Percentiles rank a stretch among this genome's conserved stretches.
Evolutionary conservation across 1,140 invertebrate species (phyloP).

Genomic region (Heliconius eleuchia): DNA sequence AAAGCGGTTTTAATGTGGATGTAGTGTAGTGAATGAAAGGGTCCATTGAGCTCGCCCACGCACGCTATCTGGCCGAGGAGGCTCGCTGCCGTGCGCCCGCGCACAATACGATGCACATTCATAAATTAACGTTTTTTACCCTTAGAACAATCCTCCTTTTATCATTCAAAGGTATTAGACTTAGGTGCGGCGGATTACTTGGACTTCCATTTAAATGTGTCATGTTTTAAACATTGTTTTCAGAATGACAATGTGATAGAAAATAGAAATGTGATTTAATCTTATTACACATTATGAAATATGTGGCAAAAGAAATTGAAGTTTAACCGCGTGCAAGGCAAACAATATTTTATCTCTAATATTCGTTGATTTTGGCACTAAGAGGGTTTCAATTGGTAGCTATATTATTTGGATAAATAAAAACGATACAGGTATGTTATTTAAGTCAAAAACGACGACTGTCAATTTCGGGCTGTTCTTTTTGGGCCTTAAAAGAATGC

Average conservation of each 20-base stretch:
- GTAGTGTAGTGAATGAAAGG: slow-evolving; percentile 78
- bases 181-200: slow-evolving; percentile 55
- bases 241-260: neutral
- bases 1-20: slow-evolving; percentile 76
- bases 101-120: slow-evolving; percentile 64
- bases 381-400: slow-evolving; percentile 56
- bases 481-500: slow-evolving; percentile 77
- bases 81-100: slow-evolving; percentile 46
- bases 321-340: neutral
- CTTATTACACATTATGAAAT: neutral
- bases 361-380: slow-evolving; percentile 18
- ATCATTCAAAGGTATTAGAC: slow-evolving; percentile 71
- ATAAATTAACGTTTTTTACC: slow-evolving; percentile 65
- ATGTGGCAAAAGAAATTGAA: neutral
- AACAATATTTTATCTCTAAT: slow-evolving; percentile 13
- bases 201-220: slow-evolving; percentile 31
- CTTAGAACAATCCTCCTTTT: slow-evolving; percentile 57
- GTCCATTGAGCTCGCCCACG: slow-evolving; percentile 76
- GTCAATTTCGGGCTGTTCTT: slow-evolving; percentile 64
- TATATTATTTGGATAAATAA: slow-evolving; percentile 64
- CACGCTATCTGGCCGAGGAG: slow-evolving; percentile 53
- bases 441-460: slow-evolving; percentile 71
- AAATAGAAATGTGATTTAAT: slow-evolving; percentile 3
- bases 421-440: slow-evolving; percentile 68
- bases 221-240: slow-evolving; percentile 42